phyloP scores from a whole-genome alignment of 2,797 vertebrate genomes.

The Coreius guichenoti region DNA sequence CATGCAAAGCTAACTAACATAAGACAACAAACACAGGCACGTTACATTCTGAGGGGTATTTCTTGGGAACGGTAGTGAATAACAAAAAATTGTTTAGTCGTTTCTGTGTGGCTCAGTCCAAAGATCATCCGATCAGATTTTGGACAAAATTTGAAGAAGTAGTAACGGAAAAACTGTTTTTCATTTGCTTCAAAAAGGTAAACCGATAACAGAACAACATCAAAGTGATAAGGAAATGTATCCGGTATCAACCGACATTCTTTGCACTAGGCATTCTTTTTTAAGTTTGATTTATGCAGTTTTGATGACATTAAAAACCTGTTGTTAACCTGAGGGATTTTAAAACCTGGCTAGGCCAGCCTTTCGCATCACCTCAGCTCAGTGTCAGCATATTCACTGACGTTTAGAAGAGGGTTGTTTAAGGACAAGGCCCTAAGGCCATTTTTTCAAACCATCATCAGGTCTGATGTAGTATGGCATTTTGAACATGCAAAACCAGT shows the following conservation, averaged over 20 bases:
- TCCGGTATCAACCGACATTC: background rate
- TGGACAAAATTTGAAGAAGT: background rate
- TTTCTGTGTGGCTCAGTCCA: background rate
- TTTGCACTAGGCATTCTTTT: background rate
- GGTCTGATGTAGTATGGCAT: background rate
- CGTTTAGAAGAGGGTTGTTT: conserved; percentile 14
- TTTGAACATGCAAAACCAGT: conserved; percentile 5
- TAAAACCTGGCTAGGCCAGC: conserved; percentile 22
- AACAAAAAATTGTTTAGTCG: background rate
- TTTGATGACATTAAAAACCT: background rate
- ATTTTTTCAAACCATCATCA: conserved; percentile 16
- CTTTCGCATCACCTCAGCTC: conserved; percentile 18
- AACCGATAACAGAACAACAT: background rate
- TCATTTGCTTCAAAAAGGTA: background rate
- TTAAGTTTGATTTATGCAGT: background rate
- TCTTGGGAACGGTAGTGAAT: background rate
- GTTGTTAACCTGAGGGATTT: conserved; percentile 31
- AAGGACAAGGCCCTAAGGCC: conserved; percentile 17
- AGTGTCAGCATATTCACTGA: conserved; percentile 25
- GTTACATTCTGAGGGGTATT: background rate
- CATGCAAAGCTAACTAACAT: background rate
- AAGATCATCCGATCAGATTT: background rate
- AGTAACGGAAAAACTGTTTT: background rate
- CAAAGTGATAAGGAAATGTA: background rate
- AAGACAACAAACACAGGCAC: background rate